Percentiles rank a stretch among this genome's conserved stretches.
Conservation (phyloP, 2,113 vertebrate genomes). For the Gavialis gangeticus region DNA sequence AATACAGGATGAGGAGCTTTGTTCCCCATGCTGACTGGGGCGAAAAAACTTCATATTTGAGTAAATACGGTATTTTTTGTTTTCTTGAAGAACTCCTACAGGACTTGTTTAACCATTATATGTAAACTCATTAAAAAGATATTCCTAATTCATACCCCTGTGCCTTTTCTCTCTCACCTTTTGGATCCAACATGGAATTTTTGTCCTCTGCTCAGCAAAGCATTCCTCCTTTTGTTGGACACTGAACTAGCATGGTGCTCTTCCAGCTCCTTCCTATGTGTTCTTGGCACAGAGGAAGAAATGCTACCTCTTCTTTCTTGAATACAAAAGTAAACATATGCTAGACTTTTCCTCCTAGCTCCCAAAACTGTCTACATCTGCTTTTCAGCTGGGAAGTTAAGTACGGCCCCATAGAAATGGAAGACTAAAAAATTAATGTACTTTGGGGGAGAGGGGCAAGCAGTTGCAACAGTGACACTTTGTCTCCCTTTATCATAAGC, state of each 20-base stretch:
- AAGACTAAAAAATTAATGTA: background rate
- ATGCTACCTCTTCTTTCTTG: background rate
- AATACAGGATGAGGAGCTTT: too few relatives aligned
- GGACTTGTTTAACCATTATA: too few relatives aligned
- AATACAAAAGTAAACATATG: background rate
- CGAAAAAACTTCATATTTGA: too few relatives aligned
- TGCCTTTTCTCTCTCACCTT: background rate
- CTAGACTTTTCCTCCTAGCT: too few relatives aligned
- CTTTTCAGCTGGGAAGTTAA: background rate
- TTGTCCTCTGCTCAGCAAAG: background rate
- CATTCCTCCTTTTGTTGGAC: background rate
- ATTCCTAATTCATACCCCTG: background rate
- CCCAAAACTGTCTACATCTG: background rate
- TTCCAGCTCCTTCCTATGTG: background rate
- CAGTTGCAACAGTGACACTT: background rate
- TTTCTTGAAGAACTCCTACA: too few relatives aligned
- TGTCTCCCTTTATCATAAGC: rapidly evolving
- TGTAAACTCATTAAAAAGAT: too few relatives aligned
- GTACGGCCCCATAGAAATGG: background rate
- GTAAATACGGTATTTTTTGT: too few relatives aligned
- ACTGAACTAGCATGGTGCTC: background rate
- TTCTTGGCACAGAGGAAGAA: background rate
- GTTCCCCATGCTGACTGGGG: too few relatives aligned
- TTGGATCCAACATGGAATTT: background rate
- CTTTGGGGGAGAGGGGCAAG: background rate